Evolutionary conservation across 2,797 vertebrate genomes (phyloP), one percentile per base, ranked within the genome.

Genomic region (Rachycentron canadum): DNA sequence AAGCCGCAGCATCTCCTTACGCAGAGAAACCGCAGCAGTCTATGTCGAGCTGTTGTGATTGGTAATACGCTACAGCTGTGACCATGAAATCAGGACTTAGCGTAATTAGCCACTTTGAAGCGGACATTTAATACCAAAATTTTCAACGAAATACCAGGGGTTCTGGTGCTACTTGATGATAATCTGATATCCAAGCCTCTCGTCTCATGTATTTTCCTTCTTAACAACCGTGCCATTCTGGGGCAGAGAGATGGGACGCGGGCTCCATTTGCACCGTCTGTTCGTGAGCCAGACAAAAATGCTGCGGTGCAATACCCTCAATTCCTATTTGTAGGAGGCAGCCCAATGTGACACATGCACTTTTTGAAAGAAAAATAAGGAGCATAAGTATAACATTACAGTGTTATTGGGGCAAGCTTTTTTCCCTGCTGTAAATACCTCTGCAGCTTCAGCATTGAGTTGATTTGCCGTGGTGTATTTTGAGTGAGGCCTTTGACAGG

Each of bases 71-170:
- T 86, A 57, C 95, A 96, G 95, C 95, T 95, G 95, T 93, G 94
- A 94, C 93, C 94, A 93, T 95, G 93, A 96, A 95, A 95, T 95
- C 94, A 90, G 94, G 95, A 94, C 92, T 95, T 95, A 95, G 92
- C 34, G 68, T 94, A 95, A 96, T 95, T 94, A 94, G 94, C 84
- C 89, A 89, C 94, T 95, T 95, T 95, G 94, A 96, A 95, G 94
- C 90, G 21, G 92, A 92, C 92, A 89, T 91, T 94, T 95, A 95
- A 95, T 94, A 94, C 95, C 92, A 90, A 95, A 94, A 95, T 95
- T 94, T 94, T 89, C 85, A 81, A 93, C 93, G 91, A 93, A 95
- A 95, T 93, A 92, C 90, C 82, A 85, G 81, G 66, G 89, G 92
- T 94, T 94, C 94, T 93, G 83, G 83, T 89, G 91, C 92, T 93